A percentile compares a stretch with the other conserved stretches of the same genome.
Conservation (phyloP, 2,113 vertebrate genomes). For the Potamarius usumacintae region DNA sequence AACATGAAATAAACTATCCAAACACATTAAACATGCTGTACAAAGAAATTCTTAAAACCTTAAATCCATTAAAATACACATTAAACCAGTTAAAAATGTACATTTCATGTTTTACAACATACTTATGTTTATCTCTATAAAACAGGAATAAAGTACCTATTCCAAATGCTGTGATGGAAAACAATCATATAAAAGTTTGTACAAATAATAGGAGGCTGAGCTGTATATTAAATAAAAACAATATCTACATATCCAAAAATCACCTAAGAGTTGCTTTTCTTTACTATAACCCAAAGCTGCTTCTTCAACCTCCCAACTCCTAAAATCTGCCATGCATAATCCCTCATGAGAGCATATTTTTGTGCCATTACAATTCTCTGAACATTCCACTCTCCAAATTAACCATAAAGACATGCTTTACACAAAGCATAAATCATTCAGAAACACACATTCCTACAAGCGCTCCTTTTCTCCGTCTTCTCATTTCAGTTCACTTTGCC, state of each 20-base stretch:
- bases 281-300: background rate
- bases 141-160: constrained; percentile 58
- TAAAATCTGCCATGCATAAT: background rate
- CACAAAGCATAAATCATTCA: background rate
- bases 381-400: background rate
- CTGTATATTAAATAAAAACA: constrained; percentile 62
- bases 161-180: constrained; percentile 48
- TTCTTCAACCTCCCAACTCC: background rate
- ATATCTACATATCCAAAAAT: constrained; percentile 49
- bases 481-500: background rate
- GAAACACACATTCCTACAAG: constrained; percentile 14
- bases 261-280: constrained; percentile 16
- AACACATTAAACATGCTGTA: constrained; percentile 60
- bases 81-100: constrained; percentile 51
- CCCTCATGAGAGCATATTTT: background rate
- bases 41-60: constrained; percentile 60
- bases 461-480: background rate
- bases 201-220: constrained; percentile 57
- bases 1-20: constrained; percentile 33
- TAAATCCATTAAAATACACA: constrained; percentile 49
- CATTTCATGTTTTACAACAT: constrained; percentile 49
- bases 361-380: background rate
- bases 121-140: constrained; percentile 55
- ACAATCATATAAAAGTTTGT: constrained; percentile 58
- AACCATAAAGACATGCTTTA: background rate